Evolutionary conservation across 2,113 vertebrate genomes (phyloP).

Genomic region (cat (Felis catus)): DNA sequence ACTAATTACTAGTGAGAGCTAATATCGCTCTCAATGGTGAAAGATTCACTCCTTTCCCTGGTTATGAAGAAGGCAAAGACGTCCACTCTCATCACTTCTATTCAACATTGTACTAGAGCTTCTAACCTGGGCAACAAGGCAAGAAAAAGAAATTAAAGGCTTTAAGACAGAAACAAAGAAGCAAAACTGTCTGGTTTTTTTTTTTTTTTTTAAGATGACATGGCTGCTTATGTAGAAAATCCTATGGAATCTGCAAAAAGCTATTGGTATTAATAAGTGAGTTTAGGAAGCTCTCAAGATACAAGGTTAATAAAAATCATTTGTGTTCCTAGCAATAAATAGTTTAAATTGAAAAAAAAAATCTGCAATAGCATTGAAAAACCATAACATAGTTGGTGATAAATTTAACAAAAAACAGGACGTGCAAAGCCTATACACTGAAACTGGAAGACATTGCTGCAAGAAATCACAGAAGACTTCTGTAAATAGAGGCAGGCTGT

Average conservation of each 20-base stretch:
- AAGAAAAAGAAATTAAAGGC: not conserved
- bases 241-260: not conserved
- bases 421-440: not conserved
- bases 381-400: not conserved
- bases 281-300: not conserved
- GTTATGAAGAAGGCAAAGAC: not conserved
- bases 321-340: not conserved
- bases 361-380: not conserved
- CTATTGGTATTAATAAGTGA: not conserved
- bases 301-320: not conserved
- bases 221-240: not conserved
- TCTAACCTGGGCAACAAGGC: not conserved
- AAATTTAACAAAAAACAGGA: not conserved
- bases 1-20: not conserved
- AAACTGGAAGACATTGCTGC: not conserved
- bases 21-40: not conserved
- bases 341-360: not conserved
- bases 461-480: not conserved
- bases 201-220: not conserved
- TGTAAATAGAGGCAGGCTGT: not conserved
- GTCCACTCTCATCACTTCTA: not conserved
- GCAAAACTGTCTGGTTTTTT: not conserved
- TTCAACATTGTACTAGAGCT: not conserved
- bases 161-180: not conserved
- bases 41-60: not conserved